Conservation (phyloP, 2,113 vertebrate species). For the Lophius piscatorius region DNA sequence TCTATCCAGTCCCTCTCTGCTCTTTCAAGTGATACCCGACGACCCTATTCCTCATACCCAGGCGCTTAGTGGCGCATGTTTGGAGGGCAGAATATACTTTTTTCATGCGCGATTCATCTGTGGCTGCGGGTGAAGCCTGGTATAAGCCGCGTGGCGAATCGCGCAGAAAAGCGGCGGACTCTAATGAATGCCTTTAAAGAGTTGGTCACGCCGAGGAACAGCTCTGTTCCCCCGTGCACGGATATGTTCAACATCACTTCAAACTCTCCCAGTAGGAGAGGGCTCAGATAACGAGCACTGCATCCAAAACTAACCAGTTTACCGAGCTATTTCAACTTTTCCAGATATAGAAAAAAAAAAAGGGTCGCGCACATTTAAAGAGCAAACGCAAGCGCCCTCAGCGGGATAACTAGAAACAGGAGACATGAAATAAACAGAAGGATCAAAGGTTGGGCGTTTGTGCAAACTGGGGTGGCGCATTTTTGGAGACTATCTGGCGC, state of each 20-base stretch:
- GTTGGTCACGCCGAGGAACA: slow-evolving; percentile 89
- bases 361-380: slow-evolving; percentile 2
- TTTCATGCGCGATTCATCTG: slow-evolving; percentile 83
- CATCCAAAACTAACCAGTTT: slow-evolving; percentile 9
- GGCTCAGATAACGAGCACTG: slow-evolving; percentile 69
- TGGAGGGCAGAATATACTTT: slow-evolving; percentile 59
- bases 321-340: background rate
- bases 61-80: slow-evolving; percentile 33
- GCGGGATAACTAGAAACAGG: background rate
- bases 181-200: slow-evolving; percentile 92
- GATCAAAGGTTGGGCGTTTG: slow-evolving; percentile 56
- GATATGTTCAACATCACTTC: slow-evolving; percentile 87
- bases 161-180: slow-evolving; percentile 84
- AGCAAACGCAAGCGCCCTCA: slow-evolving; percentile 10
- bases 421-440: background rate
- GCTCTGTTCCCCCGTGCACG: slow-evolving; percentile 86
- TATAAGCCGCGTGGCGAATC: slow-evolving; percentile 89
- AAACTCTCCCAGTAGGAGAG: slow-evolving; percentile 63
- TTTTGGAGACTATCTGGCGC: slow-evolving; percentile 89
- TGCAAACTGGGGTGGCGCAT: slow-evolving; percentile 83
- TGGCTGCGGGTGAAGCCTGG: slow-evolving; percentile 50
- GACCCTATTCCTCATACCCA: background rate
- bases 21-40: slow-evolving; percentile 45
- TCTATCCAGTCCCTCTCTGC: background rate
- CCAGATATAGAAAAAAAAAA: background rate